Evolutionary conservation across 2,888 invertebrate species (phyloP).

Genomic region (Agrotis puta): DNA sequence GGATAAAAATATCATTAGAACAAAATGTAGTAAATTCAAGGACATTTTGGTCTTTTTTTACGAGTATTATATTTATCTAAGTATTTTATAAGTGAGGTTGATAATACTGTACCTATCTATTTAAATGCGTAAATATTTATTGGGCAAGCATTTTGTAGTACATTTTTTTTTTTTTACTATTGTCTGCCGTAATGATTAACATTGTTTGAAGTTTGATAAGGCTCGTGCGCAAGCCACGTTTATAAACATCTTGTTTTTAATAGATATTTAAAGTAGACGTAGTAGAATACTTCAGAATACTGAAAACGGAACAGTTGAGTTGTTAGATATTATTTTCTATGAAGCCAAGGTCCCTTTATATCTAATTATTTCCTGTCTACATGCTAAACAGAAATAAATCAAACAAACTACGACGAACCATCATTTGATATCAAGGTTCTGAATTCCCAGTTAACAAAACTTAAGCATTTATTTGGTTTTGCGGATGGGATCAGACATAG

Average conservation of each 20-base stretch:
- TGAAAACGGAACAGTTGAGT: not conserved
- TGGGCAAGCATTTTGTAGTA: constrained; percentile 18
- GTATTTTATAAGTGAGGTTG: constrained; percentile 8
- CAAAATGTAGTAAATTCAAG: not conserved
- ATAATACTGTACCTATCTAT: not conserved
- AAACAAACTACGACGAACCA: not conserved
- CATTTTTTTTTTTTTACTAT: constrained; percentile 42
- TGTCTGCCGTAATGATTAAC: constrained; percentile 30
- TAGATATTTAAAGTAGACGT: not conserved
- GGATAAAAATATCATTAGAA: not conserved
- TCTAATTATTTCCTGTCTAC: constrained; percentile 9
- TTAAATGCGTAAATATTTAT: constrained; percentile 20
- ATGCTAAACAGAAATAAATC: not conserved
- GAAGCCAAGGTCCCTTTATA: not conserved
- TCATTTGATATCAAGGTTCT: not conserved
- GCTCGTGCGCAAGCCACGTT: not conserved
- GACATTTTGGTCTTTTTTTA: too few relatives aligned
- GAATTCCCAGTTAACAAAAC: too few relatives aligned
- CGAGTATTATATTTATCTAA: too few relatives aligned
- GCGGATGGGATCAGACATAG: too few relatives aligned
- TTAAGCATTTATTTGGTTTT: too few relatives aligned
- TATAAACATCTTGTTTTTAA: not conserved
- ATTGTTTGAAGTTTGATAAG: constrained; percentile 50
- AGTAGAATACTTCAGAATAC: not conserved
- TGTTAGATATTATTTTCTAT: not conserved